A percentile compares a stretch with the other conserved stretches of the same genome.
Evolutionary conservation across 2,113 vertebrate species (phyloP).

Genomic region (Thamnophis sirtalis): DNA sequence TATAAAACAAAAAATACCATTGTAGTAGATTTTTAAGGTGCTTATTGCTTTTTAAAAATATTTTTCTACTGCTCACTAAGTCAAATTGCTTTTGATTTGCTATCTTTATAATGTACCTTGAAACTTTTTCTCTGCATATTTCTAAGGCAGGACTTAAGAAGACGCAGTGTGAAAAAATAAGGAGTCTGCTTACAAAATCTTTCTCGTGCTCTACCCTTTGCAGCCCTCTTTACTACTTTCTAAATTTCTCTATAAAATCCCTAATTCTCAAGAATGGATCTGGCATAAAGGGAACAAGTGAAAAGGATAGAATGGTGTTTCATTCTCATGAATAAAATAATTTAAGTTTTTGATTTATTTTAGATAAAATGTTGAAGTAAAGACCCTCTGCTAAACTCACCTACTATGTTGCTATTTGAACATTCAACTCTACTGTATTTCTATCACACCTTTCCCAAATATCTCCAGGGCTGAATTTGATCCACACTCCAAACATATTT

Average conservation of each 20-base stretch:
- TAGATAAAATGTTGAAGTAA: neutral
- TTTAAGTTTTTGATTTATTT: neutral
- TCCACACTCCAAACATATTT: neutral
- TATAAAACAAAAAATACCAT: neutral
- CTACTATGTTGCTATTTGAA: neutral
- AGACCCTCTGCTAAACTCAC: neutral
- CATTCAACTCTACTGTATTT: neutral
- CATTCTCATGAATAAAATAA: neutral
- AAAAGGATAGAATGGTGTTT: neutral
- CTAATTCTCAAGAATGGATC: neutral
- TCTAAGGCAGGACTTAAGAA: neutral
- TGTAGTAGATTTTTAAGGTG: neutral
- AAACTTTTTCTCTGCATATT: neutral
- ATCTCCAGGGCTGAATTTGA: neutral
- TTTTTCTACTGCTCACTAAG: neutral
- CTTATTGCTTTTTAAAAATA: neutral
- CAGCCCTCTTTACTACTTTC: neutral
- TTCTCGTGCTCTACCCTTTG: neutral
- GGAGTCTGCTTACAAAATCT: neutral
- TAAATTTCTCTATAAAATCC: neutral
- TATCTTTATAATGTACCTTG: neutral
- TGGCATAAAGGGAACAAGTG: too few relatives aligned
- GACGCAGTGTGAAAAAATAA: neutral
- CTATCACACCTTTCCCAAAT: neutral
- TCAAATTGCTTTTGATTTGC: neutral